Conservation (phyloP, 2,888 invertebrate species). For the Matsumyia berberina region DNA sequence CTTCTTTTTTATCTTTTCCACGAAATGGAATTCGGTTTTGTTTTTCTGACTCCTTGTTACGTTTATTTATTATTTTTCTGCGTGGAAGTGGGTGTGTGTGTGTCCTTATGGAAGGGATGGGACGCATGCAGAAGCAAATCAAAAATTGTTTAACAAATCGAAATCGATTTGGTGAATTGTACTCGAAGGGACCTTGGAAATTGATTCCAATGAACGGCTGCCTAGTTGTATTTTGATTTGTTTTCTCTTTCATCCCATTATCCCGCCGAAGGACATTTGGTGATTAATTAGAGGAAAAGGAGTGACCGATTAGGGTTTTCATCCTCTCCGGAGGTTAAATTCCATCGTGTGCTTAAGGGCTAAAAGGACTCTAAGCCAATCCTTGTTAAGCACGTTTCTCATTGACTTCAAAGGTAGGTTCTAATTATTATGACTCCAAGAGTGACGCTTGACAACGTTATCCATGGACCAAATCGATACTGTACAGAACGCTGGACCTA, state of each 20-base stretch:
- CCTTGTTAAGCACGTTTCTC: too few species aligned
- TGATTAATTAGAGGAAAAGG: conserved; percentile 14
- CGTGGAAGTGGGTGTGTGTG: neutral
- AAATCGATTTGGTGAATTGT: conserved; percentile 47
- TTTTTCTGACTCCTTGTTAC: neutral
- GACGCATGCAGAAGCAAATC: neutral
- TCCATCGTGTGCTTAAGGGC: too few species aligned
- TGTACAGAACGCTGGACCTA: too few species aligned
- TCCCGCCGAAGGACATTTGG: conserved; percentile 4
- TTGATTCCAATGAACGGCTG: conserved; percentile 23
- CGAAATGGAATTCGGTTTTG: conserved; percentile 14
- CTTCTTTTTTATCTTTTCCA: conserved; percentile 2
- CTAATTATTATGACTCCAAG: too few species aligned
- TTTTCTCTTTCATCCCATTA: neutral
- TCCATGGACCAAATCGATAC: too few species aligned
- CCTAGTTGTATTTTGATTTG: conserved; percentile 13
- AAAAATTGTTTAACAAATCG: conserved; percentile 35
- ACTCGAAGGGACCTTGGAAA: conserved; percentile 23
- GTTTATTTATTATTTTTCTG: conserved; percentile 28
- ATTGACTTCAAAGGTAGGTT: too few species aligned
- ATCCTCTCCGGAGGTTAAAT: too few species aligned
- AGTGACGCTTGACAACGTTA: too few species aligned
- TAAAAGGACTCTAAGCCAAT: too few species aligned
- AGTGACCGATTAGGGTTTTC: too few species aligned
- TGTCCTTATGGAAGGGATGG: neutral